Evolutionary conservation across 2,797 vertebrate species (phyloP).

Genomic region (Perodicticus potto): DNA sequence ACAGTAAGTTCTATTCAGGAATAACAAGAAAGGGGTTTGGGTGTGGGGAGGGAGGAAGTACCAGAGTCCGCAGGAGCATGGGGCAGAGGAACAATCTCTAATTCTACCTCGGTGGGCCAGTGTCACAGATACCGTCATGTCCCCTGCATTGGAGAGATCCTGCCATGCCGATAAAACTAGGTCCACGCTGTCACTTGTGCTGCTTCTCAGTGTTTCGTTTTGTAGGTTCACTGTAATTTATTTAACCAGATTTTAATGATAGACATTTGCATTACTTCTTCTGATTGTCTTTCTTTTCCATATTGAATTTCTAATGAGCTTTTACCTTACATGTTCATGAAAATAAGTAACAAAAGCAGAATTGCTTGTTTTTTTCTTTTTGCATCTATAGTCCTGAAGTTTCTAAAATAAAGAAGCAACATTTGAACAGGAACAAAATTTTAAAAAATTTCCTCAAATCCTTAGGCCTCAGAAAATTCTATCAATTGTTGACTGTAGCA

Average conservation of each 20-base stretch:
- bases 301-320: not conserved
- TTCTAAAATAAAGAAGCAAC: slow-evolving; percentile 5
- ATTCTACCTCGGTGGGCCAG: not conserved
- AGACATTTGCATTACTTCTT: not conserved
- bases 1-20: not conserved
- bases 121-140: not conserved
- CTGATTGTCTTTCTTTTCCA: not conserved
- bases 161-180: not conserved
- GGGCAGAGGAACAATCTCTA: not conserved
- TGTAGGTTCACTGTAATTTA: not conserved
- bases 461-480: not conserved
- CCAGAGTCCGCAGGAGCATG: too few relatives aligned
- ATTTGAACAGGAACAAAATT: not conserved
- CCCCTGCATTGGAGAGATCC: not conserved
- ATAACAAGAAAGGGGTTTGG: not conserved
- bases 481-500: not conserved
- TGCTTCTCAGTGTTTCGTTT: not conserved
- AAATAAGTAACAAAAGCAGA: slow-evolving; percentile 40
- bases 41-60: not conserved
- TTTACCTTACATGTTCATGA: not conserved
- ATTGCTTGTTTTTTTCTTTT: not conserved
- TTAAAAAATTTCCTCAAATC: not conserved
- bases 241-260: not conserved
- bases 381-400: not conserved
- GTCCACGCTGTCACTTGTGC: not conserved